These are phyloP conservation scores for Linepithema humile DNA, from an alignment of 1,140 invertebrate genomes.

Conservation along the genomic window DNA sequence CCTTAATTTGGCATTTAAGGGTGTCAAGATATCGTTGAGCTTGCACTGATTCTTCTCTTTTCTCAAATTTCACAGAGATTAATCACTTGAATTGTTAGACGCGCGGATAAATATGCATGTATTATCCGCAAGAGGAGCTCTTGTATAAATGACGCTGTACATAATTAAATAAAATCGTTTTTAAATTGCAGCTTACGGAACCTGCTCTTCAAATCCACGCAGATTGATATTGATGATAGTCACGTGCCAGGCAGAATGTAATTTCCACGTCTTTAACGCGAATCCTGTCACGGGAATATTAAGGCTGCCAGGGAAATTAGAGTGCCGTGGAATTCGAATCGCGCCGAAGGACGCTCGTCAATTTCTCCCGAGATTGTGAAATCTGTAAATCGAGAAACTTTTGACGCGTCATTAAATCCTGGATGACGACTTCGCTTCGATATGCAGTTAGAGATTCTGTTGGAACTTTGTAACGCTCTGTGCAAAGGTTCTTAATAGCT, in stretches of 20 bases:
- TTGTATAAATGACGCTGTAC: background rate
- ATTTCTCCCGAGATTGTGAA: slow-evolving; percentile 42
- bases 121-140: background rate
- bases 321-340: slow-evolving; percentile 30
- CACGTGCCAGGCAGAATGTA: slow-evolving; percentile 39
- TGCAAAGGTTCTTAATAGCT: slow-evolving; percentile 3
- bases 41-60: background rate
- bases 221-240: slow-evolving; percentile 47
- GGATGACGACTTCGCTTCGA: slow-evolving; percentile 12
- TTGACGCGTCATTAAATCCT: slow-evolving; percentile 52
- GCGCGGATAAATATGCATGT: background rate
- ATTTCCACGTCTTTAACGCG: slow-evolving; percentile 50
- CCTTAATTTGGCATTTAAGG: background rate
- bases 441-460: slow-evolving; percentile 12
- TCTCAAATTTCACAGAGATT: background rate
- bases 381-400: slow-evolving; percentile 57
- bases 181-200: background rate
- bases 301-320: slow-evolving; percentile 39
- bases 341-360: slow-evolving; percentile 27
- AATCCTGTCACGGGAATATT: slow-evolving; percentile 36
- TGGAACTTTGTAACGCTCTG: slow-evolving; percentile 1
- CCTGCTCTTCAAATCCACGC: background rate
- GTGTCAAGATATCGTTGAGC: background rate
- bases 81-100: background rate
- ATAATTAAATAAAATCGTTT: slow-evolving; percentile 37